Percentiles rank a stretch among this genome's conserved stretches.
Conservation (phyloP, 53 echinoderm and acorn worm genomes). For the Holothuria leucospilota region DNA sequence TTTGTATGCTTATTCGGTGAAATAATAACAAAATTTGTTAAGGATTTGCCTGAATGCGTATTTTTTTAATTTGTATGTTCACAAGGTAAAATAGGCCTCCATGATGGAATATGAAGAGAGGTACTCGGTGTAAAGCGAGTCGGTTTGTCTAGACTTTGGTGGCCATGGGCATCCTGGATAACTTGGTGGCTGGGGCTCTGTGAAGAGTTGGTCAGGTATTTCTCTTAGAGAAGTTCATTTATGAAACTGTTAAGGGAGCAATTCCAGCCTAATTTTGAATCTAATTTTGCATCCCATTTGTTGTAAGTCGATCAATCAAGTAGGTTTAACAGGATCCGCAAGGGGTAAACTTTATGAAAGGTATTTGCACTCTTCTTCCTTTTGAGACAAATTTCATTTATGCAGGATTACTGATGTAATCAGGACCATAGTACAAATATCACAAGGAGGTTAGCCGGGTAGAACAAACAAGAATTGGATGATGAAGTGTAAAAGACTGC, state of each 20-base stretch:
- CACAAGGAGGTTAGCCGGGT: too few species aligned
- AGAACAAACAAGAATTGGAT: too few species aligned
- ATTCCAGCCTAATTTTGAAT: not conserved
- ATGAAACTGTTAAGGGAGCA: slow-evolving; percentile 29
- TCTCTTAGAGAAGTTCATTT: slow-evolving; percentile 15
- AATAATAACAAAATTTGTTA: slow-evolving; percentile 16
- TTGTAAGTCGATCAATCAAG: slow-evolving; percentile 30
- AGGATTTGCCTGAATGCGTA: slow-evolving; percentile 21
- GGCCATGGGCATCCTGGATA: slow-evolving; percentile 31
- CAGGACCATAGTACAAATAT: too few species aligned
- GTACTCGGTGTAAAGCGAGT: slow-evolving; percentile 1
- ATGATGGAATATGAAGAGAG: slow-evolving; percentile 29
- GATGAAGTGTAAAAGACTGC: too few species aligned
- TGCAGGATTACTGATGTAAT: too few species aligned
- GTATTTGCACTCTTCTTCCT: slow-evolving; percentile 2
- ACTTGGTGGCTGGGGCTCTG: not conserved
- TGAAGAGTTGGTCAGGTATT: slow-evolving; percentile 19
- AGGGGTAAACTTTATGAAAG: slow-evolving; percentile 15
- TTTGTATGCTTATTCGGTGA: slow-evolving; percentile 36
- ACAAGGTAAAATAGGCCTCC: slow-evolving; percentile 23
- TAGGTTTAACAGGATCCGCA: not conserved
- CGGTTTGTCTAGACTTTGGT: slow-evolving; percentile 29
- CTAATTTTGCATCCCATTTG: not conserved
- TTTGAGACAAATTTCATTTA: too few species aligned
- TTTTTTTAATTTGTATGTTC: slow-evolving; percentile 24